A percentile compares a stretch with the other conserved stretches of the same genome.
phyloP scores from a whole-genome alignment of 2,888 invertebrate genomes.

The Empis livida region DNA sequence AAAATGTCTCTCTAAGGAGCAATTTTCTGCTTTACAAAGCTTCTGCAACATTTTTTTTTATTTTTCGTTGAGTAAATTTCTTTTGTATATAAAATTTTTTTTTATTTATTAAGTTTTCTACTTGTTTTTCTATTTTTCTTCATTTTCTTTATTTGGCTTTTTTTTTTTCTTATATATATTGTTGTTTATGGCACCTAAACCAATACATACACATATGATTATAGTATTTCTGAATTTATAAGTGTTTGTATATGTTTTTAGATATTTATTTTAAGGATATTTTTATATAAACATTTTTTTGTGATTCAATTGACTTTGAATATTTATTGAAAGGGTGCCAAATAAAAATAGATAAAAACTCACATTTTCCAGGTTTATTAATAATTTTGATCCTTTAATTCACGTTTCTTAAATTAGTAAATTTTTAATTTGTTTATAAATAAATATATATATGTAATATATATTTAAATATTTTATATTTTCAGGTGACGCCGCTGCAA shows the following conservation, averaged over 20 bases:
- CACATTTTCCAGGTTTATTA: too few species aligned
- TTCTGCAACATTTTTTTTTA: constrained; percentile 4
- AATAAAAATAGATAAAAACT: too few species aligned
- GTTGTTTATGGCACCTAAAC: neutral
- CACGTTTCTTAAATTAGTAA: neutral
- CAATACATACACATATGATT: too few species aligned
- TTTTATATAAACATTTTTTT: too few species aligned
- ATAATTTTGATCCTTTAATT: too few species aligned
- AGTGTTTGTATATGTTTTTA: too few species aligned
- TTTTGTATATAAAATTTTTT: neutral
- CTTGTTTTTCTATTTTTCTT: too few species aligned
- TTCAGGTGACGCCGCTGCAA: constrained; percentile 51
- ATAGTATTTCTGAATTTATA: too few species aligned
- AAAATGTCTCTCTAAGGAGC: constrained; percentile 14
- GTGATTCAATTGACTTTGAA: neutral
- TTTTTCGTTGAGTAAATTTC: neutral
- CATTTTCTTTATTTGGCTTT: too few species aligned
- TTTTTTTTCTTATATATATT: too few species aligned
- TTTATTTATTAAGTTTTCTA: neutral
- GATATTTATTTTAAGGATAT: too few species aligned
- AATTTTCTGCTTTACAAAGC: constrained; percentile 15
- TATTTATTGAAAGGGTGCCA: neutral
- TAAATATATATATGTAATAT: constrained; percentile 62
- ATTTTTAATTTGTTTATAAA: constrained; percentile 11
- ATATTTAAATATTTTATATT: constrained; percentile 12